Conservation (phyloP, 1,140 invertebrate genomes). For the Drosophila busckii region DNA sequence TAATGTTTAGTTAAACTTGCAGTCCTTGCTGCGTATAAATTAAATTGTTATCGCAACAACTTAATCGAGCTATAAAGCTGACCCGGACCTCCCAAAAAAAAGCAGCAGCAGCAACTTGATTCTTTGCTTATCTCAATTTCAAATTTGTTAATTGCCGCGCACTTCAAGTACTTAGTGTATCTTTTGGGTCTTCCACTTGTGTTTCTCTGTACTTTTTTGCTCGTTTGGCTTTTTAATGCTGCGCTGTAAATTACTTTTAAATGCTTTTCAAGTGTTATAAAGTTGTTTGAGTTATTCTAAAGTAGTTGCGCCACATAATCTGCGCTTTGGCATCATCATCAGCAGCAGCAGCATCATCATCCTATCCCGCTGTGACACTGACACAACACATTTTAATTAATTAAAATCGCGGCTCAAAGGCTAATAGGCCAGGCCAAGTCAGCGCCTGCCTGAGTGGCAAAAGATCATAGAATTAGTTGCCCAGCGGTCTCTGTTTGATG, state of each 20-base stretch:
- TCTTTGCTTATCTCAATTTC: constrained; percentile 54
- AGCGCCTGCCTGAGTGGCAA: no score
- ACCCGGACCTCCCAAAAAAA: constrained; percentile 15
- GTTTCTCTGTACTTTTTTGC: constrained; percentile 11
- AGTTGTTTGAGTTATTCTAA: constrained; percentile 69
- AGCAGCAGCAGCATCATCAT: no score
- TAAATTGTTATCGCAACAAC: constrained; percentile 73
- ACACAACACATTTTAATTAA: constrained; percentile 59
- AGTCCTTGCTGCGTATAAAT: constrained; percentile 66
- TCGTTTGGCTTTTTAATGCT: constrained; percentile 46
- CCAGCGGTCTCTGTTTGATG: no score
- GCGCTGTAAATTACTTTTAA: constrained; percentile 73
- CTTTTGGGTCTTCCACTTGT: constrained; percentile 44
- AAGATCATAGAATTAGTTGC: constrained; percentile 44
- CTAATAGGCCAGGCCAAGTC: constrained; percentile 35
- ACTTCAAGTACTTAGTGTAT: constrained; percentile 72
- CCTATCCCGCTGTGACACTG: constrained; percentile 14
- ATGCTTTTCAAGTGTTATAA: constrained; percentile 67
- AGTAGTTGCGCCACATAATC: constrained; percentile 50
- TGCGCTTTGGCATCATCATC: constrained; percentile 28
- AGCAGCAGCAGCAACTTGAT: constrained; percentile 37
- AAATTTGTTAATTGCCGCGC: constrained; percentile 76
- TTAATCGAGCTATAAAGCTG: constrained; percentile 68
- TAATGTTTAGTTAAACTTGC: constrained; percentile 10
- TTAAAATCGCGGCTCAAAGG: constrained; percentile 21